Base-by-base conservation (phyloP, 2,888 invertebrate genomes). In the Ochropleura plecta region DNA sequence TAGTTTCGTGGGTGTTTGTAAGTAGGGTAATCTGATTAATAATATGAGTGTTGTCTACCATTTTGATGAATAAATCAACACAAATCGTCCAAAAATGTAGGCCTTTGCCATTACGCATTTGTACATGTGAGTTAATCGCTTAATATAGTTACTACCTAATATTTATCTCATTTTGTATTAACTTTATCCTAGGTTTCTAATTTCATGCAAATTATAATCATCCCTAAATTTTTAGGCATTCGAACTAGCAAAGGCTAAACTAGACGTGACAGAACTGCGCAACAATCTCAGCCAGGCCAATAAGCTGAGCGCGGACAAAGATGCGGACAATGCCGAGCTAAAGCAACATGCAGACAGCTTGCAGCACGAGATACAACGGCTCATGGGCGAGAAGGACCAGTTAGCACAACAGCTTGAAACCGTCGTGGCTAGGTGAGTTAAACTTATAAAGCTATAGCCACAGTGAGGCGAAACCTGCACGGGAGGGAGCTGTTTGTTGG, bases 201-300 rank as follows among this genome's bases (percentile, higher is more conserved):
- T 57, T 14, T 14, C 55, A 20, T 57, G 12, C 6, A 55, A 12
- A 20, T 55, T 55, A 20, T 55, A 55, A 55, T 6, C 6, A 7
- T 7, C 3, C n/a, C 6, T 55, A 46, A 57, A 18, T 60, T 80
- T 79, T 5, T 80, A 96, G 96, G 96, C 96, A 70, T 94, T 97
- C 85, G 96, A 97, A 83, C 88, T 96, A 75, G 96, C 97, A 51
- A 96, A 96, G 89, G 93, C 95, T 0, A 93, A 94, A 55, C 83
- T 97, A 9, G 97, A 97, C 85, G 92, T 95, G 76, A 95, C 95
- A 0, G 96, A 97, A 73, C 89, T 96, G 20, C 92, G 90, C 76
- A 94, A 91, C 82, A 93, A 95, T 80, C 87, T 97, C 12, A 96
- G 97, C 59, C 97, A 97, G 20, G 97, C 97, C 63, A 94, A 92